These are phyloP conservation scores for Drosophila stalkeri DNA, from an alignment of 2,888 invertebrate species.

Conservation along the genomic window DNA sequence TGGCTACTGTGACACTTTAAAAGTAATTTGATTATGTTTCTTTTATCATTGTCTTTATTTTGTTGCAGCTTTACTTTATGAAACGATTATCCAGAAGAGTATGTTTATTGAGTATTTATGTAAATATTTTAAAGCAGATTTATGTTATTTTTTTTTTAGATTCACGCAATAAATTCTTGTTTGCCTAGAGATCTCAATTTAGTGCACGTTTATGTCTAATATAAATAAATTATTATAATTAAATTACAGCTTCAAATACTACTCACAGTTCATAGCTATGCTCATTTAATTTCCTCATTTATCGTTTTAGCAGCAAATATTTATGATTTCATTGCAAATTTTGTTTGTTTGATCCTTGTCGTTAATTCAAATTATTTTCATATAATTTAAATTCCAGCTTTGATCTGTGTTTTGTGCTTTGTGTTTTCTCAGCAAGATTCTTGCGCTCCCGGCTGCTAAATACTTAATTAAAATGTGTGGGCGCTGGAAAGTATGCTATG, in stretches of 20 bases:
- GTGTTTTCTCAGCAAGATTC: slow-evolving; percentile 1
- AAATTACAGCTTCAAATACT: neutral
- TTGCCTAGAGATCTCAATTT: neutral
- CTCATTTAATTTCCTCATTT: neutral
- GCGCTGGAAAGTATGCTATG: slow-evolving; percentile 61
- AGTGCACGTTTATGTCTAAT: neutral
- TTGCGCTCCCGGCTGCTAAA: slow-evolving; percentile 30
- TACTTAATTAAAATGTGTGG: slow-evolving; percentile 45
- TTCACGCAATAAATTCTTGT: too few species aligned
- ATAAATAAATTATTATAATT: neutral
- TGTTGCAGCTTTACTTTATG: too few species aligned
- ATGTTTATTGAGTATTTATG: neutral
- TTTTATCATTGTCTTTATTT: too few species aligned
- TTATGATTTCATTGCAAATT: neutral
- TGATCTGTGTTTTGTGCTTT: slow-evolving; percentile 15
- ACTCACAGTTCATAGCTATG: neutral
- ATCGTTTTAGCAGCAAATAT: neutral
- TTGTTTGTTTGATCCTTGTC: neutral
- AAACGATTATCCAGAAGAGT: too few species aligned
- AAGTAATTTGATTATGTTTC: neutral
- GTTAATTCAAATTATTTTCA: slow-evolving; percentile 2
- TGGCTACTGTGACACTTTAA: neutral
- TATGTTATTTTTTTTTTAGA: too few species aligned
- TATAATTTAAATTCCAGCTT: slow-evolving; percentile 34
- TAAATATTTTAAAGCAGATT: neutral